Conservation (phyloP, 2,113 vertebrate genomes). For the Campylomormyrus numenius region DNA sequence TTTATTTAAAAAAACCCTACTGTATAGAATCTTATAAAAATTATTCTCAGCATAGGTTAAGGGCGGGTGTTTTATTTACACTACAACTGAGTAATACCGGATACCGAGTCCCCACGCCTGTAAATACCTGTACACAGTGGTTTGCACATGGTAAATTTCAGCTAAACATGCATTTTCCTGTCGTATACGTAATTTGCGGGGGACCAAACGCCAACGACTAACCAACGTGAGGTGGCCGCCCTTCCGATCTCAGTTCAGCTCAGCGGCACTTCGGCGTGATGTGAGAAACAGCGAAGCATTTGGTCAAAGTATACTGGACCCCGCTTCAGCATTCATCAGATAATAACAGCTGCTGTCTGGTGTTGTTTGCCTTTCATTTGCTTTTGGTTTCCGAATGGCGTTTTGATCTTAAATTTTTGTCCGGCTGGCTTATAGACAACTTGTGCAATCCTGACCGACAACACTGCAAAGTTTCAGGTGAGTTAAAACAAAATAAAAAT, state of each 20-base stretch:
- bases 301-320: not conserved
- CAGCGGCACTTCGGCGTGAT: not conserved
- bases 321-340: not conserved
- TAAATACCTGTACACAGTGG: not conserved
- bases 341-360: not conserved
- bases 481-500: constrained; percentile 5
- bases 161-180: not conserved
- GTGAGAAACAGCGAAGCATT: not conserved
- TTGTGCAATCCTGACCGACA: not conserved
- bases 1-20: not conserved
- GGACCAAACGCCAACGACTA: not conserved
- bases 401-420: not conserved
- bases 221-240: not conserved
- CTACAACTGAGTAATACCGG: not conserved
- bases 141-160: not conserved
- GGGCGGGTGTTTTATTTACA: not conserved
- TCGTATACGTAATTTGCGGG: not conserved
- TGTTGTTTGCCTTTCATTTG: not conserved
- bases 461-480: not conserved
- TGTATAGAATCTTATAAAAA: not conserved
- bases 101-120: not conserved
- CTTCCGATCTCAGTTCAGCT: not conserved
- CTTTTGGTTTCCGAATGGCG: not conserved
- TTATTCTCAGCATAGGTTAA: not conserved
- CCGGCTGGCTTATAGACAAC: not conserved